These are phyloP conservation scores for Schizaphis graminum DNA, from an alignment of 2,888 invertebrate species.

Conservation along the genomic window DNA sequence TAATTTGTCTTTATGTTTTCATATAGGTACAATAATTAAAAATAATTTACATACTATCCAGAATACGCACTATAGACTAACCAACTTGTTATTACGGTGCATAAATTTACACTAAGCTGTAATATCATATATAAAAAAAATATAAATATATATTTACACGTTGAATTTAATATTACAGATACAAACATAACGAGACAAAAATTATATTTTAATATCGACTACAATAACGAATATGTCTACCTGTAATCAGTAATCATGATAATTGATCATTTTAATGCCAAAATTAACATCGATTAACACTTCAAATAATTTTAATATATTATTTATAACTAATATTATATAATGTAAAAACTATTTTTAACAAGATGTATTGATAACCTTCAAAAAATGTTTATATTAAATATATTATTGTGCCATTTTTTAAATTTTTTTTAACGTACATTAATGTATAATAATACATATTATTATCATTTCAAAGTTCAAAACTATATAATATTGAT, in stretches of 20 bases:
- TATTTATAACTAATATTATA: background rate
- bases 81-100: constrained; percentile 42
- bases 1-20: constrained; percentile 35
- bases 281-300: constrained; percentile 38
- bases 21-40: constrained; percentile 49
- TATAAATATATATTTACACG: constrained; percentile 37
- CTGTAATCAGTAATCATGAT: background rate
- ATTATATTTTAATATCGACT: constrained; percentile 2
- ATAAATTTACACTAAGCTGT: constrained; percentile 46
- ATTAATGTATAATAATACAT: background rate
- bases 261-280: constrained; percentile 28
- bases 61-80: background rate
- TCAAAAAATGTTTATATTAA: background rate
- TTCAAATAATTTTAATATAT: background rate
- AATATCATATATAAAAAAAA: background rate
- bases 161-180: background rate
- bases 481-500: too few species aligned
- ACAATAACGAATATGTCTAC: background rate
- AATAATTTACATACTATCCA: constrained; percentile 52
- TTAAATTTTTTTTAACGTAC: background rate
- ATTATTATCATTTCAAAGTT: too few species aligned
- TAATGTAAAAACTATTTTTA: background rate
- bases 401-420: background rate
- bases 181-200: background rate
- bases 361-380: background rate